Evolutionary conservation across 2,113 vertebrate species (phyloP).

Genomic region (Himantopus leucocephalus): DNA sequence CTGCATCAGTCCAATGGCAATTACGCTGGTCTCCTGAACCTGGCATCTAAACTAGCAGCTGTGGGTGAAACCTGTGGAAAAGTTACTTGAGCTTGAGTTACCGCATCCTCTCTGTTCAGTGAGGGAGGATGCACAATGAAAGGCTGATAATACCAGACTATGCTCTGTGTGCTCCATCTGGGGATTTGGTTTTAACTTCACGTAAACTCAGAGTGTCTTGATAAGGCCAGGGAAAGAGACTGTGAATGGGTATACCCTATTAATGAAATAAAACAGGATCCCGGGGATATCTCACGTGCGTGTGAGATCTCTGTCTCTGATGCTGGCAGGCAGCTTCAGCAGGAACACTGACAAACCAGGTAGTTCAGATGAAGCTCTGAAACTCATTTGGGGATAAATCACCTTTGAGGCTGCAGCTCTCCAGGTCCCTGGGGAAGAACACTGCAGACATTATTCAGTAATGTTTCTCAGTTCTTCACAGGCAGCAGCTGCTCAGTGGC

Average conservation of each 20-base stretch:
- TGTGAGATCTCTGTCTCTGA: neutral
- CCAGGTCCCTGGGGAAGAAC: neutral
- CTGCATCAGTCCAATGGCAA: neutral
- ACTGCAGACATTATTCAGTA: neutral
- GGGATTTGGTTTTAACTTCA: neutral
- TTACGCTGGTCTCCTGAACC: neutral
- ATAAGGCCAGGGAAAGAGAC: neutral
- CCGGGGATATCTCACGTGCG: neutral
- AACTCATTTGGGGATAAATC: neutral
- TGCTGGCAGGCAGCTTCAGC: neutral
- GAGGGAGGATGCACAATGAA: neutral
- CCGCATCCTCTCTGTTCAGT: neutral
- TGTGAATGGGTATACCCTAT: neutral
- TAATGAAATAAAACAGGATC: neutral
- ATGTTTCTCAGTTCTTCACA: neutral
- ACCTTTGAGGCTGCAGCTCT: neutral
- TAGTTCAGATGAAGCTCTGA: neutral
- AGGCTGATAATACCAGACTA: neutral
- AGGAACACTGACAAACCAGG: neutral
- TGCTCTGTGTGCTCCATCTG: neutral
- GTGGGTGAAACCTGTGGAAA: neutral
- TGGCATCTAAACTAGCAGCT: neutral
- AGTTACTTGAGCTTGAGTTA: neutral
- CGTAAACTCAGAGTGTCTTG: neutral
- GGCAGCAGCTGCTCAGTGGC: neutral